These are phyloP conservation scores for Indicator maculatus DNA, from an alignment of 2,113 vertebrate species.

Conservation along the genomic window DNA sequence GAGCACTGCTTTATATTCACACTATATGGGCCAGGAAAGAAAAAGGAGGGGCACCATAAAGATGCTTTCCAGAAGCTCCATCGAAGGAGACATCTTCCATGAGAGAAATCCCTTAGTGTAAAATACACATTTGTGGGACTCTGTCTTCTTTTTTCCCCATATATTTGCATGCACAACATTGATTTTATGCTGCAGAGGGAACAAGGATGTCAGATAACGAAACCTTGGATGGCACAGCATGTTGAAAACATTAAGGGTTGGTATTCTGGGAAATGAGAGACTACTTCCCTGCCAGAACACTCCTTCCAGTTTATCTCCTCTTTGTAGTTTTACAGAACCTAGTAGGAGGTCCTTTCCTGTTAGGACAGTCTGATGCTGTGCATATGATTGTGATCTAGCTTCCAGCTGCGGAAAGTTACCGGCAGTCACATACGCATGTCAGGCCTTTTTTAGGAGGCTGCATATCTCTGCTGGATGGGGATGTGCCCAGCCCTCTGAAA, in stretches of 20 bases:
- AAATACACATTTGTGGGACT: background rate
- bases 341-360: background rate
- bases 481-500: background rate
- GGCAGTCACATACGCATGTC: background rate
- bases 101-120: background rate
- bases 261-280: background rate
- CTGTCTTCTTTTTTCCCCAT: background rate
- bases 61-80: background rate
- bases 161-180: background rate
- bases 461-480: background rate
- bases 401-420: background rate
- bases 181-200: background rate
- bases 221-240: background rate
- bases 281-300: rapidly evolving
- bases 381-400: background rate
- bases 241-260: background rate
- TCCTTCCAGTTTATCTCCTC: background rate
- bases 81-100: background rate
- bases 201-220: rapidly evolving
- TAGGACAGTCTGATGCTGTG: background rate
- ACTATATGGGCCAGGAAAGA: no score
- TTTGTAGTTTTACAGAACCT: background rate
- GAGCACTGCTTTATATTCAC: background rate
- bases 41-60: background rate
- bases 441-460: background rate